phyloP scores from a whole-genome alignment of 2,797 vertebrate genomes.

The Coilia nasus region DNA sequence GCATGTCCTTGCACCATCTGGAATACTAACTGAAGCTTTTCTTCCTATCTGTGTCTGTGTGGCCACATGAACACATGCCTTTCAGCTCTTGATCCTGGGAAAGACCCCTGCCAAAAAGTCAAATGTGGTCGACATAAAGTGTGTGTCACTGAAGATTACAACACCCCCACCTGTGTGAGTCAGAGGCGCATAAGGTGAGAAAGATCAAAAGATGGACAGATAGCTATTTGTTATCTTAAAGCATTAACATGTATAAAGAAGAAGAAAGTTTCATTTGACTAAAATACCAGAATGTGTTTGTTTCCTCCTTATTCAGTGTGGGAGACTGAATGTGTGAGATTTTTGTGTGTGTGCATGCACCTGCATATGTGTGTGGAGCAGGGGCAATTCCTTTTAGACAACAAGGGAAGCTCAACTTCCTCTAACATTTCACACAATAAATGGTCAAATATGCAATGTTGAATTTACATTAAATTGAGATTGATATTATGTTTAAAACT shows the following conservation, averaged over 20 bases:
- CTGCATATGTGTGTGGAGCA: background rate
- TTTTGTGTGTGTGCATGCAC: background rate
- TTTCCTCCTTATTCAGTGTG: background rate
- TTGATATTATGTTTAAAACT: no score
- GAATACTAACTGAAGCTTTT: background rate
- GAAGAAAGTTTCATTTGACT: background rate
- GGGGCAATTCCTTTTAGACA: no score
- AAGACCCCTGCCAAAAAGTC: conserved; percentile 94
- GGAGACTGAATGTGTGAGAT: background rate
- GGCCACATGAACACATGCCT: conserved; percentile 29
- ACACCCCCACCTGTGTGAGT: conserved; percentile 90
- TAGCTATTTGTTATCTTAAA: conserved; percentile 1
- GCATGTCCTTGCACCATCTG: background rate
- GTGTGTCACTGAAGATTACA: conserved; percentile 89
- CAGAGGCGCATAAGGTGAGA: conserved; percentile 89
- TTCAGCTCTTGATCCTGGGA: conserved; percentile 89
- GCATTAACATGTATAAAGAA: background rate
- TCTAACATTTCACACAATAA: no score
- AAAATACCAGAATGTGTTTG: background rate
- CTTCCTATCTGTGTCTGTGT: background rate
- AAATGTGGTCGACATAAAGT: conserved; percentile 95
- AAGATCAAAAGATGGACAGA: background rate
- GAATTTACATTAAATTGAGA: no score
- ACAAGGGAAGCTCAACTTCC: no score
- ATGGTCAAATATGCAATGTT: no score